A percentile compares a stretch with the other conserved stretches of the same genome.
Conservation (phyloP, 2,113 vertebrate genomes). For the Cynoglossus semilaevis region DNA sequence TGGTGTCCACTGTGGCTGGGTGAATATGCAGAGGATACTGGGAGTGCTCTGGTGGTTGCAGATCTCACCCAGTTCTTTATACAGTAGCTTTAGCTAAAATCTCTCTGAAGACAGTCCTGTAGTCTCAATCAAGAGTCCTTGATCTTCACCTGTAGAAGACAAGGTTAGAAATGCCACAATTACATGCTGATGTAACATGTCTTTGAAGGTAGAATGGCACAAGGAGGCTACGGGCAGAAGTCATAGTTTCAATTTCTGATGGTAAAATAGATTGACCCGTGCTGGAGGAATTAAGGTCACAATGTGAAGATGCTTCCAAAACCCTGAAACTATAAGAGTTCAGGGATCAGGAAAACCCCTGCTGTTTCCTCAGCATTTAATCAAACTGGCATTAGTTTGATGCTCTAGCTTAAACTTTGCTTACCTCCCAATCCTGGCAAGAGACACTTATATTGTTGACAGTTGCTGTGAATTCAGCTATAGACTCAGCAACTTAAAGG, state of each 20-base stretch:
- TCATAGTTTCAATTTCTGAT: conserved; percentile 21
- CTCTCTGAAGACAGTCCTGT: no score
- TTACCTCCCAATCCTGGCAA: conserved; percentile 65
- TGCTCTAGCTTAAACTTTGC: conserved; percentile 68
- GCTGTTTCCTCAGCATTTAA: conserved; percentile 72
- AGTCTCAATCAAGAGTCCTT: no score
- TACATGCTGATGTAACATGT: no score
- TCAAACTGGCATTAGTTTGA: conserved; percentile 74
- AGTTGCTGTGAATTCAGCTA: conserved; percentile 56
- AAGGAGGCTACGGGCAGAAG: no score
- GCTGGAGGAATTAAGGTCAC: conserved; percentile 29
- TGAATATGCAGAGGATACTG: no score
- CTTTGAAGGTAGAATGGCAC: no score
- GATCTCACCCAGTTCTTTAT: no score
- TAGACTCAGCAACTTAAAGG: conserved; percentile 75
- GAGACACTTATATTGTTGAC: conserved; percentile 62
- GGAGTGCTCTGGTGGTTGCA: no score
- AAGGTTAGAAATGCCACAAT: no score
- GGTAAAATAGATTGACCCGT: conserved; percentile 31
- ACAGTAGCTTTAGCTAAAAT: no score
- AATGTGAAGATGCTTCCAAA: conserved; percentile 34
- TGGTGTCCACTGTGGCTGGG: no score
- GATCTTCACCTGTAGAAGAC: no score
- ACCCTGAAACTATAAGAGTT: conserved; percentile 40
- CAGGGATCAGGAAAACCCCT: conserved; percentile 64